A percentile compares a stretch with the other conserved stretches of the same genome.
phyloP scores from a whole-genome alignment of 2,797 vertebrate genomes.

The Acanthurus tractus region DNA sequence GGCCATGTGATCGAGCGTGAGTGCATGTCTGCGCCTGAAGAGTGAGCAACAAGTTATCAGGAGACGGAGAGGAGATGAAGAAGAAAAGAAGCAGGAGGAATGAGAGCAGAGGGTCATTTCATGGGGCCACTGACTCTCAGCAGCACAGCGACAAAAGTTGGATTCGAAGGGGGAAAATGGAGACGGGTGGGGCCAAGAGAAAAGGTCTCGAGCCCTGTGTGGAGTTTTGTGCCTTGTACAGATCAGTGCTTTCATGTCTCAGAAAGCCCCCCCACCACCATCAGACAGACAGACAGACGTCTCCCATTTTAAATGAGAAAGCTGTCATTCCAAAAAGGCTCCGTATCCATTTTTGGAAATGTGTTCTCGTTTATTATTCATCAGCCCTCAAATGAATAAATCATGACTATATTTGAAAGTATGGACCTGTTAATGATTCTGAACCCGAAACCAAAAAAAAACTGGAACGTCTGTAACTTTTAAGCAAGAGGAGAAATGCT shows the following conservation, averaged over 20 bases:
- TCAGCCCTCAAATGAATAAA: constrained; percentile 6
- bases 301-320: constrained; percentile 6
- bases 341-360: not conserved
- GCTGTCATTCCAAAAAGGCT: constrained; percentile 1
- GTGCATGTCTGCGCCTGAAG: constrained; percentile 4
- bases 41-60: constrained; percentile 45
- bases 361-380: not conserved
- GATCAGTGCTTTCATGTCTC: constrained; percentile 43
- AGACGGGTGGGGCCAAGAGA: constrained; percentile 16
- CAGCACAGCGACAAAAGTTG: constrained; percentile 15
- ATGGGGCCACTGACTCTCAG: constrained; percentile 45
- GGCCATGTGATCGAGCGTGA: constrained; percentile 15
- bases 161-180: constrained; percentile 2
- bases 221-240: constrained; percentile 28
- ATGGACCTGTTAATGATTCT: constrained; percentile 1
- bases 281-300: constrained; percentile 4
- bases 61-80: constrained; percentile 38
- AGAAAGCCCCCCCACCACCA: constrained; percentile 3
- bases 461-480: not conserved
- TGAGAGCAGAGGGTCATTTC: constrained; percentile 56
- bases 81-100: constrained; percentile 39
- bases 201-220: constrained; percentile 34
- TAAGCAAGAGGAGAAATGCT: not conserved
- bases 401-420: not conserved
- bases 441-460: not conserved